A percentile compares a stretch with the other conserved stretches of the same genome.
Conservation (phyloP, 2,888 invertebrate species). For the Sussaba pulchella region DNA sequence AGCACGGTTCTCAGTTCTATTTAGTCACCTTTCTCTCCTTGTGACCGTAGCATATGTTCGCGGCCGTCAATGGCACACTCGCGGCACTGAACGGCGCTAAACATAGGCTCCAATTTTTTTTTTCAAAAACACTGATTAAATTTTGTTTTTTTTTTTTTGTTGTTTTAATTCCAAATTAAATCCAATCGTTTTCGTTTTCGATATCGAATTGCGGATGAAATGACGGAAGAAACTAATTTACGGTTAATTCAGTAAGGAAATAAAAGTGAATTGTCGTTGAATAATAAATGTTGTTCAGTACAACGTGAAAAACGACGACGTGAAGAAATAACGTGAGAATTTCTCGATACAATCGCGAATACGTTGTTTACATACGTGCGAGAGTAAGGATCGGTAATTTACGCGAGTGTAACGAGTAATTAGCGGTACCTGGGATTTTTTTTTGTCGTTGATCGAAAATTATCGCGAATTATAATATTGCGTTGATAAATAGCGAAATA, state of each 20-base stretch:
- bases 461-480: background rate
- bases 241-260: constrained; percentile 1
- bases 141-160: background rate
- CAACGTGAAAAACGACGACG: constrained; percentile 41
- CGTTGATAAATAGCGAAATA: background rate
- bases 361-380: constrained; percentile 38
- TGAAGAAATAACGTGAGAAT: constrained; percentile 10
- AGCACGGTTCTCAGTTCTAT: constrained; percentile 78
- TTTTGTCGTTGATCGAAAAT: no score
- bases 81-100: constrained; percentile 63
- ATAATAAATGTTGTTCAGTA: constrained; percentile 13
- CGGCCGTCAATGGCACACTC: constrained; percentile 74
- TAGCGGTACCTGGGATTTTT: constrained; percentile 24
- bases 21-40: constrained; percentile 84
- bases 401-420: constrained; percentile 48
- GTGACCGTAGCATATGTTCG: constrained; percentile 83
- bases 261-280: constrained; percentile 9
- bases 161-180: no score
- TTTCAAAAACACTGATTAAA: background rate
- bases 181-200: constrained; percentile 27
- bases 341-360: constrained; percentile 35
- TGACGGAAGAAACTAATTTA: background rate
- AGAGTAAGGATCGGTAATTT: constrained; percentile 26
- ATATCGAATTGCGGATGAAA: constrained; percentile 17
- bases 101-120: constrained; percentile 27